These are phyloP conservation scores for Drosophila sordidapex DNA, from an alignment of 2,888 invertebrate genomes.

Conservation along the genomic window DNA sequence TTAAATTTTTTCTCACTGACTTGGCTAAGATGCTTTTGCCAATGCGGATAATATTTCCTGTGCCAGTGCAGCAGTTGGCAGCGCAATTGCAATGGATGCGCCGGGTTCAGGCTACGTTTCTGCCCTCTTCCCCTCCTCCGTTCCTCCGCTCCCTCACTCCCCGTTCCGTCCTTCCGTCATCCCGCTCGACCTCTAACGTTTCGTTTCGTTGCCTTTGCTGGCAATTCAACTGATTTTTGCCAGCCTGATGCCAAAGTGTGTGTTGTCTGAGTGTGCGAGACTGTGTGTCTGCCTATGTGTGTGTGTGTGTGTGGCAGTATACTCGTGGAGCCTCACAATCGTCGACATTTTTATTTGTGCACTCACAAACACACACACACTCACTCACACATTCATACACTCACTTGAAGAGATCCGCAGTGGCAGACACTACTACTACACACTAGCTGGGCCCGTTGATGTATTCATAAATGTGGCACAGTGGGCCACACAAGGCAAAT, in stretches of 20 bases:
- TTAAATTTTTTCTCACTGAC: slow-evolving; percentile 38
- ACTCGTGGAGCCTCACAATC: slow-evolving; percentile 50
- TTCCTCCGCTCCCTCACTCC: not conserved
- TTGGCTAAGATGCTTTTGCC: slow-evolving; percentile 69
- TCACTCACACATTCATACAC: slow-evolving; percentile 24
- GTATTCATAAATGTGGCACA: slow-evolving; percentile 78
- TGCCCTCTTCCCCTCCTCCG: not conserved
- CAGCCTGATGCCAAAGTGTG: slow-evolving; percentile 41
- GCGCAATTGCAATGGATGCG: slow-evolving; percentile 44
- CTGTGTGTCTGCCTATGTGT: slow-evolving; percentile 12
- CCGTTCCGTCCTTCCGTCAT: not conserved
- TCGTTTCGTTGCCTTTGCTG: slow-evolving; percentile 20
- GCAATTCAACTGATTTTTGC: slow-evolving; percentile 56
- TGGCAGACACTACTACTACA: slow-evolving; percentile 33
- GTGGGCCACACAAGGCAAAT: slow-evolving; percentile 65
- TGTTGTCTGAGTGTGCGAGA: slow-evolving; percentile 1
- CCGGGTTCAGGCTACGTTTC: slow-evolving; percentile 10
- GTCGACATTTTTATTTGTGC: slow-evolving; percentile 78
- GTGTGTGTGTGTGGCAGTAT: slow-evolving; percentile 15
- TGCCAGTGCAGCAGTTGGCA: slow-evolving; percentile 77
- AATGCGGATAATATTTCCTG: slow-evolving; percentile 80
- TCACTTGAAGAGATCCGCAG: slow-evolving; percentile 53
- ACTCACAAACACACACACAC: slow-evolving; percentile 25
- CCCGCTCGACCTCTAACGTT: not conserved
- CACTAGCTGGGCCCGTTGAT: slow-evolving; percentile 58